These are phyloP conservation scores for Schizopygopsis malacanthus DNA, from an alignment of 2,797 vertebrate species.

Conservation along the genomic window DNA sequence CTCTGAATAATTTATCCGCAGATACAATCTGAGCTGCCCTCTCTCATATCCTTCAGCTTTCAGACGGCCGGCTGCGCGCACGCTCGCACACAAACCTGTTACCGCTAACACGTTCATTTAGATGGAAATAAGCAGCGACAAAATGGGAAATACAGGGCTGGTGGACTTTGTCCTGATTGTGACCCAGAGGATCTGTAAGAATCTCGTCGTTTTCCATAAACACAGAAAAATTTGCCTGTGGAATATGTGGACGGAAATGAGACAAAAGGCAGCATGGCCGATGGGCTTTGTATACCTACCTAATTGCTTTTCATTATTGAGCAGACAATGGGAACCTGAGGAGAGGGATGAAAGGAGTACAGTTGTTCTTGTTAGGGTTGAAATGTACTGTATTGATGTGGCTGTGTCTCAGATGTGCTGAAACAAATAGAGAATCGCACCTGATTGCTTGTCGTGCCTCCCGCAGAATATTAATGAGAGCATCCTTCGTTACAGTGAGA, in stretches of 20 bases:
- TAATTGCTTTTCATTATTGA: slow-evolving; percentile 84
- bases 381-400: slow-evolving; percentile 80
- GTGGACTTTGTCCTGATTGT: slow-evolving; percentile 67
- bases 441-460: slow-evolving; percentile 72
- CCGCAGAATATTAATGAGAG: slow-evolving; percentile 72
- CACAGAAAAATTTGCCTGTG: slow-evolving; percentile 71
- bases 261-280: slow-evolving; percentile 74
- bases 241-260: slow-evolving; percentile 72
- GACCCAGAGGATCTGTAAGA: slow-evolving; percentile 71
- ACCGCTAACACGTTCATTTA: slow-evolving; percentile 70
- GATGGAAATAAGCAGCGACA: slow-evolving; percentile 70
- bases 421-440: slow-evolving; percentile 75
- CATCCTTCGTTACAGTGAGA: slow-evolving; percentile 55
- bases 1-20: slow-evolving; percentile 82
- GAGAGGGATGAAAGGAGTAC: slow-evolving; percentile 77
- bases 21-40: slow-evolving; percentile 81
- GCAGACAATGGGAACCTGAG: slow-evolving; percentile 76
- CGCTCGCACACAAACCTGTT: slow-evolving; percentile 36
- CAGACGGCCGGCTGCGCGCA: slow-evolving; percentile 69
- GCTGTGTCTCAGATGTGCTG: slow-evolving; percentile 77
- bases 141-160: slow-evolving; percentile 56
- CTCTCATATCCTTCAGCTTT: slow-evolving; percentile 79
- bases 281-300: slow-evolving; percentile 78
- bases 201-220: slow-evolving; percentile 63
- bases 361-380: slow-evolving; percentile 76